Base-by-base conservation (phyloP, 2,797 vertebrate species). In the Argyrosomus regius region DNA sequence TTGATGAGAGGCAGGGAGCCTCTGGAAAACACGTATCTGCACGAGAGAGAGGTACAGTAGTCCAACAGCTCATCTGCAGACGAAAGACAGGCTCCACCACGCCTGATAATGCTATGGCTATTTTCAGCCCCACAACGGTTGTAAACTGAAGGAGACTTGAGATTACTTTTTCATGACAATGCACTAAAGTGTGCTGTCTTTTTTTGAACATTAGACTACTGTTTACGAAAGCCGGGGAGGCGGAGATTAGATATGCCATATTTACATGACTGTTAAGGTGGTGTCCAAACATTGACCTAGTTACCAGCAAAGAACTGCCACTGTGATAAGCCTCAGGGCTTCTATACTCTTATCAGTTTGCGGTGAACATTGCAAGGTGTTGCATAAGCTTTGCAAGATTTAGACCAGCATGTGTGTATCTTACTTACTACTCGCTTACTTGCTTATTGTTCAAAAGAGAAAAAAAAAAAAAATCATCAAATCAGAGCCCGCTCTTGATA, bases 321-420 rank as follows among this genome's bases (percentile, higher is more conserved):
- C 45, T 71, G 56, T 69, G 88, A 89, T 91, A 90, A 88, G 85
- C 75, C 54, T 56, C 58, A 12, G 54, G 43, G 60, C 72, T 73
- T 85, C 68, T 77, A 67, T 77, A 57, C 75, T 70, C 86, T 82
- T 89, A 87, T 88, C 87, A 83, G 54, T 54, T 71, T 67, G 72
- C 59, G 72, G 63, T 77, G 77, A 88, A 73, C 68, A 77, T 93
- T 94, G 86, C 92, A 92, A 72, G 43, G 52, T 77, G 77, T 95
- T 95, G 93, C 93, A 85, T 94, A 94, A 95, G 91, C 87, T 80
- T 56, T 28, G 77, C 75, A 82, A 80, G 80, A 67, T 88, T 90
- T 81, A 60, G 61, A 56, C 72, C 64, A 61, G 67, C 43, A 39
- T 70, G 73, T 67, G 53, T 64, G 65, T 35, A 72, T 84, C 62